phyloP scores from a whole-genome alignment of 2,888 invertebrate genomes.

The Biston stratarius region DNA sequence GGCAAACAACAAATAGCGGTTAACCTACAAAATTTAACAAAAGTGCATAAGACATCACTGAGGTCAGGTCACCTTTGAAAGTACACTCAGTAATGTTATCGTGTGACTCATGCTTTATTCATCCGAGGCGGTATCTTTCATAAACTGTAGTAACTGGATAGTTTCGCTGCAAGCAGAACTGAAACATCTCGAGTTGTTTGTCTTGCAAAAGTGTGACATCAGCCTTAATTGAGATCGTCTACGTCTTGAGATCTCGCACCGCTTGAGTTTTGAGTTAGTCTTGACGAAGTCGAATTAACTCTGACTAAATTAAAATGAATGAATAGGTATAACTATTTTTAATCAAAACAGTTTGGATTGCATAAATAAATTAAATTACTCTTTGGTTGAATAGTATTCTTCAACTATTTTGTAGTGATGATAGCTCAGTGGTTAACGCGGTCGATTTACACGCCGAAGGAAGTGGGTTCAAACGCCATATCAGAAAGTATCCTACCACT shows the following conservation, averaged over 20 bases:
- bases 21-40: too few relatives aligned
- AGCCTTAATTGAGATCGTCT: constrained; percentile 25
- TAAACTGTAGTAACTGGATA: constrained; percentile 1
- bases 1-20: too few relatives aligned
- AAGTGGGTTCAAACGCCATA: too few relatives aligned
- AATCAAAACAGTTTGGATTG: too few relatives aligned
- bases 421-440: too few relatives aligned
- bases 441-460: too few relatives aligned
- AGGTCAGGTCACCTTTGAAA: not conserved
- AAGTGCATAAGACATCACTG: not conserved
- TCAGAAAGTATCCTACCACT: too few relatives aligned
- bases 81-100: not conserved
- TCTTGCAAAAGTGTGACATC: constrained; percentile 30
- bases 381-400: too few relatives aligned
- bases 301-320: not conserved
- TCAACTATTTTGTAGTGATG: too few relatives aligned
- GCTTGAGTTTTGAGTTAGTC: constrained; percentile 15
- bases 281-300: constrained; percentile 2
- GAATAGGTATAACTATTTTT: not conserved
- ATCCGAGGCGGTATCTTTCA: constrained; percentile 1
- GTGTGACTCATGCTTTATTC: not conserved
- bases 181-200: constrained; percentile 21
- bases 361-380: too few relatives aligned
- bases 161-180: not conserved
- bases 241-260: constrained; percentile 4